A percentile compares a stretch with the other conserved stretches of the same genome.
phyloP scores from a whole-genome alignment of 2,797 vertebrate species.

The Cheirogaleus major region DNA sequence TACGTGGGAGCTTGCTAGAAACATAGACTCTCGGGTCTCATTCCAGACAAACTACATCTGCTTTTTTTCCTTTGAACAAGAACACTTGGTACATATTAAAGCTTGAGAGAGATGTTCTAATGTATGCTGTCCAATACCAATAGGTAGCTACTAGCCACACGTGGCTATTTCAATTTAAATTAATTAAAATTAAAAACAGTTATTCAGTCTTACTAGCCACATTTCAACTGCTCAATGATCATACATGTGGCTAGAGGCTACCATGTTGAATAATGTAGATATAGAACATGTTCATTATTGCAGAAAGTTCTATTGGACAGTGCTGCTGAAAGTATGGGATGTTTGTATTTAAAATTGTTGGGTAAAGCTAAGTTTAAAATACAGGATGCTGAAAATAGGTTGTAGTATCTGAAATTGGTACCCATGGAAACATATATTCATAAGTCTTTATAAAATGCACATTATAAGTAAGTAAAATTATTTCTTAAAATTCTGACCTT shows the following conservation, averaged over 20 bases:
- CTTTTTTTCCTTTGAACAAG: not conserved
- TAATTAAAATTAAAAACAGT: not conserved
- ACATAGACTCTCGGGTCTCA: not conserved
- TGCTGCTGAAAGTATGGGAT: not conserved
- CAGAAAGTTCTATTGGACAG: not conserved
- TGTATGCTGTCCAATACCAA: not conserved
- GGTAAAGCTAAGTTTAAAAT: slow-evolving; percentile 41
- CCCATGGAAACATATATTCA: slow-evolving; percentile 11
- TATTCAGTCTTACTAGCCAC: not conserved
- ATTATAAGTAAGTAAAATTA: slow-evolving; percentile 32
- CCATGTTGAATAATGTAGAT: not conserved
- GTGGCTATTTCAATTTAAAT: not conserved
- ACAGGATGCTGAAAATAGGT: slow-evolving; percentile 43
- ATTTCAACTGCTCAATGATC: not conserved
- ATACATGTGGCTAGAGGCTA: not conserved
- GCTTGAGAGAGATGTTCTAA: not conserved
- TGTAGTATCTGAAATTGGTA: slow-evolving; percentile 32
- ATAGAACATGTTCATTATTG: not conserved
- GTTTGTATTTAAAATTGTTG: slow-evolving; percentile 13
- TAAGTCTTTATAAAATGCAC: slow-evolving; percentile 48
- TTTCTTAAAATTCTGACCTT: slow-evolving; percentile 46
- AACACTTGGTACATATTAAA: not conserved
- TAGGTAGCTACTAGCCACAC: not conserved
- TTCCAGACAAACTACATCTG: not conserved
- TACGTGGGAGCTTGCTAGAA: not conserved